phyloP scores from a whole-genome alignment of 2,888 invertebrate genomes.

The Steromphala cineraria region DNA sequence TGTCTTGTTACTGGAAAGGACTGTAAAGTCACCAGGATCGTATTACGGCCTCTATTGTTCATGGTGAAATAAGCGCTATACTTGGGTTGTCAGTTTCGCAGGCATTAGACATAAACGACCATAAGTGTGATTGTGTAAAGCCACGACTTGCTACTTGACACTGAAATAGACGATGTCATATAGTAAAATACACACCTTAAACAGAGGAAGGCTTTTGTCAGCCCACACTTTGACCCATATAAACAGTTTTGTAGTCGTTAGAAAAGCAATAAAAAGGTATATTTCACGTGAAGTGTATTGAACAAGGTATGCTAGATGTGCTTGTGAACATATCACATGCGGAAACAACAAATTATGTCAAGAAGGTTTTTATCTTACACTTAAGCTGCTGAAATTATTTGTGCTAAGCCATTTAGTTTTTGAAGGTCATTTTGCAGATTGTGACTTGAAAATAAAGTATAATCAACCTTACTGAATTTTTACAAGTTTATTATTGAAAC shows the following conservation, averaged over 20 bases:
- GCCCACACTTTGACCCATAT: background rate
- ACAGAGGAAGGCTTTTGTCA: background rate
- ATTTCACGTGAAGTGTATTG: too few relatives aligned
- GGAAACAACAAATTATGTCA: too few relatives aligned
- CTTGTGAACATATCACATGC: too few relatives aligned
- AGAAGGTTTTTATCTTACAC: too few relatives aligned
- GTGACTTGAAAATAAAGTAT: too few relatives aligned
- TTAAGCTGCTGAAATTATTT: too few relatives aligned
- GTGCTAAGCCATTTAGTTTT: too few relatives aligned
- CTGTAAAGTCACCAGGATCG: background rate
- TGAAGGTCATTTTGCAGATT: too few relatives aligned
- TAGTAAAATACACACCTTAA: background rate
- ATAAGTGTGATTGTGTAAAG: conserved; percentile 1
- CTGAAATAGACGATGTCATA: background rate
- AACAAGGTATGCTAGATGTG: too few relatives aligned
- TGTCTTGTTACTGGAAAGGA: background rate
- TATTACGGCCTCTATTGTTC: background rate
- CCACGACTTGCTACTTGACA: background rate
- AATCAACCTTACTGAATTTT: too few relatives aligned
- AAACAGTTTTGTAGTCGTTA: background rate
- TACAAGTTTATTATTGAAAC: too few relatives aligned
- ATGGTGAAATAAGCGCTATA: background rate
- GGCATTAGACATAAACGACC: conserved; percentile 18
- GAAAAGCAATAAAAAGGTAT: too few relatives aligned
- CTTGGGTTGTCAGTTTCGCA: conserved; percentile 13